Percentiles rank a stretch among this genome's conserved stretches.
Evolutionary conservation across 2,888 invertebrate genomes (phyloP).

Genomic region (Drosophila austrosaltans): DNA sequence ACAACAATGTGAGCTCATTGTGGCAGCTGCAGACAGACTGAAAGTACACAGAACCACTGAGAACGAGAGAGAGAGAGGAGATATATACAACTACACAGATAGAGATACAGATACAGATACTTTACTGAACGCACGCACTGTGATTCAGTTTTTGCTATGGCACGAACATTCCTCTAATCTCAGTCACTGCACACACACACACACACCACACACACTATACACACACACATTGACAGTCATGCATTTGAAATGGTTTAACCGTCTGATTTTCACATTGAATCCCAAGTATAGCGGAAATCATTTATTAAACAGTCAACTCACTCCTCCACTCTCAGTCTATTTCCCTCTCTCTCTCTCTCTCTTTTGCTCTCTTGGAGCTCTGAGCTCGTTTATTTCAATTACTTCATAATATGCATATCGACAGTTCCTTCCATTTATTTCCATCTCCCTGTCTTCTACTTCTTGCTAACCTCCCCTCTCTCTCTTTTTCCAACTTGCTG

Average conservation of each 20-base stretch:
- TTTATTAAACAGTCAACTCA: slow-evolving; percentile 69
- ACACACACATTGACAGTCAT: slow-evolving; percentile 36
- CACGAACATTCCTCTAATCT: slow-evolving; percentile 74
- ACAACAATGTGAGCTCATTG: slow-evolving; percentile 70
- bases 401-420: slow-evolving; percentile 57
- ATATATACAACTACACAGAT: slow-evolving; percentile 17
- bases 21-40: slow-evolving; percentile 45
- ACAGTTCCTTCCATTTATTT: slow-evolving; percentile 24
- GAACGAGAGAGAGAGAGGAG: slow-evolving; percentile 14
- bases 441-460: neutral
- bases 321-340: slow-evolving; percentile 32
- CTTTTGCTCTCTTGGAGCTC: slow-evolving; percentile 31
- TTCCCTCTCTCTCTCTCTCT: slow-evolving; percentile 4
- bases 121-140: slow-evolving; percentile 52
- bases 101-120: slow-evolving; percentile 43
- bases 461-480: neutral
- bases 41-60: neutral
- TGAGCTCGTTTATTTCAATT: slow-evolving; percentile 75
- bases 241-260: slow-evolving; percentile 51
- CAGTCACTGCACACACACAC: slow-evolving; percentile 63
- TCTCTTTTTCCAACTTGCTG: neutral
- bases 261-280: slow-evolving; percentile 43
- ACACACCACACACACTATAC: slow-evolving; percentile 27
- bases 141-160: slow-evolving; percentile 62
- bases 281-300: slow-evolving; percentile 63